phyloP scores from a whole-genome alignment of 2,888 invertebrate genomes.

The Lasioglossum villosulum region DNA sequence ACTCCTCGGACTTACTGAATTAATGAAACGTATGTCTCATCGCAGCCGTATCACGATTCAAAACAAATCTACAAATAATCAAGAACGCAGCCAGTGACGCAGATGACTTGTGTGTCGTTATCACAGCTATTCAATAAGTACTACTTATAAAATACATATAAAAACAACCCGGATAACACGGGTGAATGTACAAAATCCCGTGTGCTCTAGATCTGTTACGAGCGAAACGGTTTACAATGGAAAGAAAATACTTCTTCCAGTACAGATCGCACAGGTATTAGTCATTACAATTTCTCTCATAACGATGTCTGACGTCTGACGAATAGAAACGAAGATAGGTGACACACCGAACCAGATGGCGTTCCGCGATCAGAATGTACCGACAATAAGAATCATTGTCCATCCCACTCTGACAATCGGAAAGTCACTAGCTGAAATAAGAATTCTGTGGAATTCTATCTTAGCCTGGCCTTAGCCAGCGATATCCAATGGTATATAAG shows the following conservation, averaged over 20 bases:
- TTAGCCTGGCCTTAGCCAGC: no score
- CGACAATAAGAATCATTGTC: background rate
- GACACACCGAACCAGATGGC: constrained; percentile 54
- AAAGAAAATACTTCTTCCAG: constrained; percentile 40
- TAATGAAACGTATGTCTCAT: constrained; percentile 60
- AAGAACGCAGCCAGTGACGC: constrained; percentile 61
- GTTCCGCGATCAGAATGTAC: constrained; percentile 13
- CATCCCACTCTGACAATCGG: background rate
- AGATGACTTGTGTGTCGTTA: constrained; percentile 64
- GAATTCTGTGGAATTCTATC: no score
- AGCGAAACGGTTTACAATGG: constrained; percentile 40
- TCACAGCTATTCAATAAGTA: constrained; percentile 73
- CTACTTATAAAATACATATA: constrained; percentile 69
- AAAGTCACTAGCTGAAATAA: background rate
- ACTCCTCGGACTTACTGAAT: constrained; percentile 66
- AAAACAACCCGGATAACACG: constrained; percentile 53
- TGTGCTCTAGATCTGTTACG: constrained; percentile 25
- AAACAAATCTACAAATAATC: constrained; percentile 64
- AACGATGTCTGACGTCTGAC: constrained; percentile 53
- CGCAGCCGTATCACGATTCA: constrained; percentile 64
- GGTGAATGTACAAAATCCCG: constrained; percentile 46
- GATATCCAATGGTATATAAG: background rate
- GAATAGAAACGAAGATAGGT: constrained; percentile 57
- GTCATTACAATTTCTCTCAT: constrained; percentile 68
- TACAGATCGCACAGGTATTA: constrained; percentile 66